These are phyloP conservation scores for Poeciliopsis infans DNA, from an alignment of 2,797 vertebrate species.

Conservation along the genomic window DNA sequence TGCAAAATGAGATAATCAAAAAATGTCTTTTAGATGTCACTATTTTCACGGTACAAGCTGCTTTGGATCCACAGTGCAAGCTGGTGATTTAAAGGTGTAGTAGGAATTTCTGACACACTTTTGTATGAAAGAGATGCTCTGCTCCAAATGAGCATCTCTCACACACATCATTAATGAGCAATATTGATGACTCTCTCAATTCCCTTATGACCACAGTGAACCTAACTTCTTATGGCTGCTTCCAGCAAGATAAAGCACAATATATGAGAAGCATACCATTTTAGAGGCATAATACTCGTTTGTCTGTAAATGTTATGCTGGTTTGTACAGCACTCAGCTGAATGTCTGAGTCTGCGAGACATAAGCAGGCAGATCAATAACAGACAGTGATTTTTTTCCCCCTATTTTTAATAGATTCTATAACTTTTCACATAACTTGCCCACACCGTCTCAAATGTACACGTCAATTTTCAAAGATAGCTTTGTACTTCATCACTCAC, in stretches of 20 bases:
- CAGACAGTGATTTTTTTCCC: neutral
- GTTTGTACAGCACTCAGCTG: neutral
- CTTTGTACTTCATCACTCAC: conserved; percentile 43
- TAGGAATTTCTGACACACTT: neutral
- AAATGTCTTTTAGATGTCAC: neutral
- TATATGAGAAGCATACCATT: neutral
- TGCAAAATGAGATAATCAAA: neutral
- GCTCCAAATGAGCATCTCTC: neutral
- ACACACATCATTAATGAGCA: neutral
- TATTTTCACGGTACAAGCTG: neutral
- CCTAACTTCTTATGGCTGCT: neutral
- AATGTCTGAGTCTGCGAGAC: neutral
- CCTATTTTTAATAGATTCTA: neutral
- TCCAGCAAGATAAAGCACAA: neutral
- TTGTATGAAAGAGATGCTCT: neutral
- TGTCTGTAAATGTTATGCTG: neutral
- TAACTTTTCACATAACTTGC: neutral
- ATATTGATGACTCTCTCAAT: neutral
- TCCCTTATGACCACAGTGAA: neutral
- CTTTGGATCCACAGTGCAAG: neutral
- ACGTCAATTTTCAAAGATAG: conserved; percentile 10
- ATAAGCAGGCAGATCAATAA: neutral
- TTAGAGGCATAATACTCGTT: no score
- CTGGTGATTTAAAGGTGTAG: neutral
- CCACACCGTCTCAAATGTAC: neutral